These are phyloP conservation scores for Coptodon rendalli DNA, from an alignment of 2,113 vertebrate genomes.

Conservation along the genomic window DNA sequence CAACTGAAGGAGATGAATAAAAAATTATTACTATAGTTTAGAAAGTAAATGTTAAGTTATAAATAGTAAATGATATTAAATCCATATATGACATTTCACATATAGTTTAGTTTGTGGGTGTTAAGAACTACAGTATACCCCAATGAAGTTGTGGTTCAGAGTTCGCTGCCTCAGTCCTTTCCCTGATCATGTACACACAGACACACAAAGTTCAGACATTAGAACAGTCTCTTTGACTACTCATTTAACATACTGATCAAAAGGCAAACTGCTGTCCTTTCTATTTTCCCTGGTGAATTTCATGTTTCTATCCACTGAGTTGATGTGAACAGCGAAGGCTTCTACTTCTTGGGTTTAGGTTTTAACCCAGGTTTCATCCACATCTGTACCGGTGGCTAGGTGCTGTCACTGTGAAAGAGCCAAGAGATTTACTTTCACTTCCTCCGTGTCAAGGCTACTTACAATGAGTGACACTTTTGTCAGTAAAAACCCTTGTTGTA, in stretches of 20 bases:
- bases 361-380: neutral
- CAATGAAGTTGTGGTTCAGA: neutral
- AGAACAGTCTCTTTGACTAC: neutral
- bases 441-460: neutral
- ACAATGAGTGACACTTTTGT: neutral
- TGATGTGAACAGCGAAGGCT: neutral
- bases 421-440: neutral
- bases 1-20: neutral
- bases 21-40: neutral
- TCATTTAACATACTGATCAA: neutral
- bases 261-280: accelerated
- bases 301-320: neutral
- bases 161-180: accelerated
- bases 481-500: neutral
- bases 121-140: neutral
- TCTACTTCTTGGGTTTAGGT: neutral
- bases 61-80: neutral
- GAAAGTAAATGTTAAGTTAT: neutral
- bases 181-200: neutral
- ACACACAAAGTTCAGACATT: accelerated
- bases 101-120: neutral
- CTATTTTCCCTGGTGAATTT: neutral
- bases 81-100: neutral
- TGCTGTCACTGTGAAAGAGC: neutral
- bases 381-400: neutral